phyloP scores from a whole-genome alignment of 2,113 vertebrate genomes.

The Microcebus ravelobensis region DNA sequence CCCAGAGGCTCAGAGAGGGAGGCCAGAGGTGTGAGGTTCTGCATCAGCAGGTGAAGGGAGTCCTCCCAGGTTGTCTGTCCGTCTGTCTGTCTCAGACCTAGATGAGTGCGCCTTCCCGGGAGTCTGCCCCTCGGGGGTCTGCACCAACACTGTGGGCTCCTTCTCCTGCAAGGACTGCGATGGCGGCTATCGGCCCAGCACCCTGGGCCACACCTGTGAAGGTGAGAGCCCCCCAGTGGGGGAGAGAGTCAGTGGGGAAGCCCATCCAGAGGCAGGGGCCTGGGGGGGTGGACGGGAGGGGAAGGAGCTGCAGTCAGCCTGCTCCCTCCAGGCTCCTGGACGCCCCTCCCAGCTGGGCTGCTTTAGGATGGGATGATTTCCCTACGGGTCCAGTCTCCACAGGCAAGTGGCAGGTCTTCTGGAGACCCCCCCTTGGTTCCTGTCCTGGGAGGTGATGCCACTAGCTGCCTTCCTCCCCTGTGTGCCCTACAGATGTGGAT shows the following conservation, averaged over 20 bases:
- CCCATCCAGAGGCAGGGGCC: background rate
- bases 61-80: background rate
- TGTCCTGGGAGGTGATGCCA: background rate
- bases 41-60: background rate
- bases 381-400: background rate
- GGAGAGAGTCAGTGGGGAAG: background rate
- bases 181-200: slow-evolving; percentile 80
- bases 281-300: background rate
- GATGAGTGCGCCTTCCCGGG: slow-evolving; percentile 87
- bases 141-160: slow-evolving; percentile 86
- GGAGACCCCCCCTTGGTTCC: background rate
- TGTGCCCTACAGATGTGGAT: slow-evolving; percentile 84
- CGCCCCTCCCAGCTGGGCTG: background rate
- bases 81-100: slow-evolving; percentile 84
- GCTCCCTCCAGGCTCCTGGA: background rate
- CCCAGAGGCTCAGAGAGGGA: background rate
- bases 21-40: background rate
- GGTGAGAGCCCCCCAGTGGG: slow-evolving; percentile 74
- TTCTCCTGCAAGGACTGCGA: slow-evolving; percentile 86
- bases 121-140: slow-evolving; percentile 86
- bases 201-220: slow-evolving; percentile 83
- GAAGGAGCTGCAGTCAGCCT: background rate
- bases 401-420: background rate
- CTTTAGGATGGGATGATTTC: background rate
- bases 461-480: background rate